Base-by-base conservation (phyloP, 2,888 invertebrate genomes). In the Nemapogon koenigi region DNA sequence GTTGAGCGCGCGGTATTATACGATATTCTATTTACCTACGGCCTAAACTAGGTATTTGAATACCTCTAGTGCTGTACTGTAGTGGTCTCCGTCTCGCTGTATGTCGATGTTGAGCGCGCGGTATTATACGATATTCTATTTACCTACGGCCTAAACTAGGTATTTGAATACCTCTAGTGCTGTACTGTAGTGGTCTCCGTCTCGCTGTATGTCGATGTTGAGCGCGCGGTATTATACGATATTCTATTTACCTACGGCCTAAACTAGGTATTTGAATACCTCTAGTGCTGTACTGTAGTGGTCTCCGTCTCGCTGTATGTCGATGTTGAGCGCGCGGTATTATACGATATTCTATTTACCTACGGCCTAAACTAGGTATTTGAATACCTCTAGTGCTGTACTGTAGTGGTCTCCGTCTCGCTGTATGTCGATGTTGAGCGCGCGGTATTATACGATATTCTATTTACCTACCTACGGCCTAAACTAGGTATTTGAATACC, bases 1-100 rank as follows among this genome's bases (percentile, higher is more conserved):
- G n/a, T n/a, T n/a, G n/a, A n/a, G n/a, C n/a, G n/a, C n/a, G n/a
- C n/a, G n/a, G n/a, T n/a, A n/a, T n/a, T n/a, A n/a, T n/a, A n/a
- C n/a, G n/a, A 22, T 22, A 30, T 52, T 48, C 51, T 58, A 56
- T 64, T 65, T 62, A 67, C 70, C 66, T 66, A 49, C 49, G 53
- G n/a, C 55, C 63, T 64, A 65, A 67, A 67, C 64, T 62, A 65
- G 62, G 59, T 57, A 69, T 71, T 69, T 69, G 62, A 67, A 68
- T 71, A 63, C n/a, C n/a, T n/a, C n/a, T n/a, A n/a, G n/a, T n/a
- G n/a, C n/a, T n/a, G n/a, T n/a, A n/a, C n/a, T n/a, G n/a, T n/a
- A n/a, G n/a, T n/a, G n/a, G n/a, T n/a, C n/a, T n/a, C n/a, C n/a
- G n/a, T n/a, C n/a, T n/a, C n/a, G n/a, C n/a, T n/a, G n/a, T n/a